A percentile compares a stretch with the other conserved stretches of the same genome.
These are phyloP conservation scores for Wiebesia pumilae DNA, from an alignment of 1,140 invertebrate species.

Conservation along the genomic window DNA sequence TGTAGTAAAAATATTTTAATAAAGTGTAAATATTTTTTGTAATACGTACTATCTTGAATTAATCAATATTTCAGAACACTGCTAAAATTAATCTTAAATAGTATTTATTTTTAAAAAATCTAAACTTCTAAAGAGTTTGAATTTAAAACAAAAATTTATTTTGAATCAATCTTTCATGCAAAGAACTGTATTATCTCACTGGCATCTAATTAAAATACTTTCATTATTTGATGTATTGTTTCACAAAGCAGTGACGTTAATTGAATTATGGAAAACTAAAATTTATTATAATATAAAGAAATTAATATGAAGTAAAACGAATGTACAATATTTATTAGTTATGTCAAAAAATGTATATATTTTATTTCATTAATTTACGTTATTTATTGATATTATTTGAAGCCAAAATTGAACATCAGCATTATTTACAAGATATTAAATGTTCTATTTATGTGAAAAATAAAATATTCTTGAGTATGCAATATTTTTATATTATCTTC, in stretches of 20 bases:
- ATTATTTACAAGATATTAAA: neutral
- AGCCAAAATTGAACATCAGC: neutral
- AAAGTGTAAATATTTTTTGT: constrained; percentile 36
- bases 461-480: neutral
- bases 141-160: neutral
- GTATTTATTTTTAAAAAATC: constrained; percentile 17
- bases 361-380: constrained; percentile 30
- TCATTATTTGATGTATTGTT: no score
- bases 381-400: constrained; percentile 39
- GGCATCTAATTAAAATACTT: no score
- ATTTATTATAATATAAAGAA: no score
- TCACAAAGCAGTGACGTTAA: neutral
- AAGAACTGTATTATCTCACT: neutral
- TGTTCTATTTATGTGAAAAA: constrained; percentile 34
- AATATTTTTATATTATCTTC: neutral
- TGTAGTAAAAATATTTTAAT: neutral
- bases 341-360: constrained; percentile 35
- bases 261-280: neutral
- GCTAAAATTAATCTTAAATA: constrained; percentile 23
- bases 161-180: neutral
- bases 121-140: constrained; percentile 16
- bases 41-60: constrained; percentile 14
- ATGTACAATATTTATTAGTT: constrained; percentile 8
- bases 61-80: constrained; percentile 24
- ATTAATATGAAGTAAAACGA: neutral